A percentile compares a stretch with the other conserved stretches of the same genome.
Evolutionary conservation across 2,797 vertebrate species (phyloP).

Genomic region (Apogon talboti): DNA sequence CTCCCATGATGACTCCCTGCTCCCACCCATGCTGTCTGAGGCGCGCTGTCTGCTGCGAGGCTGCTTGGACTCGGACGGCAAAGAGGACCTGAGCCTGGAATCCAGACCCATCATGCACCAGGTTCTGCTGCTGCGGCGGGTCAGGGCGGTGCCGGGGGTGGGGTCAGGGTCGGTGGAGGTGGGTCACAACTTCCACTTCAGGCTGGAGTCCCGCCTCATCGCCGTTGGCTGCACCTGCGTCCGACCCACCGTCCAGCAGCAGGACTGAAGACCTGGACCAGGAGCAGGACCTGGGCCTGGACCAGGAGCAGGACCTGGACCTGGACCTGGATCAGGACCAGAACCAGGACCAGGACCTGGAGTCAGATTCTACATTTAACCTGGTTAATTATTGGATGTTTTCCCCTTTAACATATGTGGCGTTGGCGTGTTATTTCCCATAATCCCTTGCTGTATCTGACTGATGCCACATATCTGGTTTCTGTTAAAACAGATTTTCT

Average conservation of each 20-base stretch:
- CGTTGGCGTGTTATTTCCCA: too few relatives aligned
- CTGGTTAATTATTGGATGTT: too few relatives aligned
- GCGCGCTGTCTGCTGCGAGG: conserved; percentile 74
- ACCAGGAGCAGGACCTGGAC: too few relatives aligned
- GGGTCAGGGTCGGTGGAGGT: neutral
- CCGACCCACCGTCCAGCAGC: conserved; percentile 48
- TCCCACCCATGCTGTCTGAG: conserved; percentile 56
- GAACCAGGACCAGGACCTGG: too few relatives aligned
- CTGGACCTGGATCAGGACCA: too few relatives aligned
- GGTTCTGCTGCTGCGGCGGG: conserved; percentile 75
- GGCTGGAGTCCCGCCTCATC: conserved; percentile 74
- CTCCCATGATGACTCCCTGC: conserved; percentile 47
- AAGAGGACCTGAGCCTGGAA: conserved; percentile 69
- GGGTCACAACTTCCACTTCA: conserved; percentile 56
- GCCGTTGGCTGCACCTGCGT: conserved; percentile 87
- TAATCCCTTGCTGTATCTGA: too few relatives aligned
- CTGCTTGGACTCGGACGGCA: conserved; percentile 65
- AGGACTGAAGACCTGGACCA: conserved; percentile 33
- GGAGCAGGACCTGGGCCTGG: neutral
- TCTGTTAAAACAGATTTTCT: too few relatives aligned
- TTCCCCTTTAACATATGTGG: too few relatives aligned
- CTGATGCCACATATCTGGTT: too few relatives aligned
- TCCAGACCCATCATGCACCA: conserved; percentile 80
- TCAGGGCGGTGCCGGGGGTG: conserved; percentile 11
- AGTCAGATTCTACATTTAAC: too few relatives aligned